Evolutionary conservation across 53 echinoderm and acorn worm species (phyloP), one percentile per base, ranked within the genome.

Genomic region (Glandiceps talaboti): DNA sequence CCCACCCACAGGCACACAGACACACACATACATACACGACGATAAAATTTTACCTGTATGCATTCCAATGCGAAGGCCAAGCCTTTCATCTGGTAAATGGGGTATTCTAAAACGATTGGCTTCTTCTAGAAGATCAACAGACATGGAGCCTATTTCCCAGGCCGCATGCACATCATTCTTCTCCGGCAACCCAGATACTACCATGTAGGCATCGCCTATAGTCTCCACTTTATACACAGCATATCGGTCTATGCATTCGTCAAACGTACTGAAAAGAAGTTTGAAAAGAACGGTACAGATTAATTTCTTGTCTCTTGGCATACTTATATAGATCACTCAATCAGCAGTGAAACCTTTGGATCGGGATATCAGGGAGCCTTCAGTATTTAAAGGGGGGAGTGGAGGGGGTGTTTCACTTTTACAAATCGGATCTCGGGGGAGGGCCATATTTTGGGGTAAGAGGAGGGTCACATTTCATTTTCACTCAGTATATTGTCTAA

Each of bases 211-310:
- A 31, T 90, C 90, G 0, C 90, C 90, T 26, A 90, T 85, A 0
- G 90, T 90, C 74, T 90, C 90, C 33, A 90, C 90, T 74, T 90
- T 90, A 82, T 90, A 90, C 76, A 90, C 90, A 76, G 87, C 87
- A 33, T 84, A 90, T 75, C 26, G 74, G 73, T 90, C 90, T 45
- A 90, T 90, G 28, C 90, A 90, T 32, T 76, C 78, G 76, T 90
- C 90, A 79, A 87, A 90, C 1, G 77, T 84, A 32, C 90, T 90
- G 82, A 1, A 73, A 29, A 0, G 77, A 14, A 33, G 77, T n/a
- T n/a, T n/a, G n/a, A n/a, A n/a, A n/a, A n/a, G n/a, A n/a, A n/a
- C n/a, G n/a, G n/a, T n/a, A n/a, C n/a, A n/a, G n/a, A n/a, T n/a
- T n/a, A n/a, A n/a, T n/a, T n/a, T n/a, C n/a, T n/a, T n/a, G n/a